Evolutionary conservation across 2,797 vertebrate genomes (phyloP).

Genomic region (Chromis chromis): DNA sequence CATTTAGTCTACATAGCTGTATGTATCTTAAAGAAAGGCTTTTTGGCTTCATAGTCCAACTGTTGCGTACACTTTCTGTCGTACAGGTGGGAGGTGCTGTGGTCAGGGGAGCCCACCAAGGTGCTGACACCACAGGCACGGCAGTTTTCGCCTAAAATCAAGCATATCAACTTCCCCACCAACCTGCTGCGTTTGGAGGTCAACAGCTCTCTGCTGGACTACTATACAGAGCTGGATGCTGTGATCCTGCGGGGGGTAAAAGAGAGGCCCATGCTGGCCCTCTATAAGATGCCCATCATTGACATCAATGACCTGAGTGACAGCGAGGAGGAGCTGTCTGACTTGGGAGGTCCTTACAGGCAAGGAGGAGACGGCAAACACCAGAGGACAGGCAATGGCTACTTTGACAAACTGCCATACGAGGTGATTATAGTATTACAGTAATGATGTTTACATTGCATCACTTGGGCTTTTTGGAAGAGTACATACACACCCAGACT

Average conservation of each 20-base stretch:
- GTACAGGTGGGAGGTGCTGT: slow-evolving; percentile 94
- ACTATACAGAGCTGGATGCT: slow-evolving; percentile 97
- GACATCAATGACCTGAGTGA: slow-evolving; percentile 93
- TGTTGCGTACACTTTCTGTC: slow-evolving; percentile 7
- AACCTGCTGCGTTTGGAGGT: slow-evolving; percentile 97
- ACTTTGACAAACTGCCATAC: slow-evolving; percentile 97
- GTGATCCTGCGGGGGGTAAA: slow-evolving; percentile 93
- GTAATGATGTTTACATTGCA: background rate
- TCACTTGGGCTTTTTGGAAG: background rate
- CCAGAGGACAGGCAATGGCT: slow-evolving; percentile 90
- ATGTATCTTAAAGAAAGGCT: background rate
- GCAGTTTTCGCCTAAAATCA: slow-evolving; percentile 95
- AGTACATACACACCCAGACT: background rate
- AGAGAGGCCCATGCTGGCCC: slow-evolving; percentile 91
- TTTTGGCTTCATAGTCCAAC: slow-evolving; percentile 7
- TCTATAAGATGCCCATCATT: slow-evolving; percentile 90
- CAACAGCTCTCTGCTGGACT: slow-evolving; percentile 95
- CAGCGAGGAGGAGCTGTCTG: slow-evolving; percentile 91
- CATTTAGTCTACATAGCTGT: too few relatives aligned
- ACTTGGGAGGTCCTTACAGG: slow-evolving; percentile 85
- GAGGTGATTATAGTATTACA: slow-evolving; percentile 88
- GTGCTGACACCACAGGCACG: slow-evolving; percentile 92
- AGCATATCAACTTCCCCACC: slow-evolving; percentile 94
- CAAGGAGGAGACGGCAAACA: slow-evolving; percentile 83
- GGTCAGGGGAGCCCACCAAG: slow-evolving; percentile 93